phyloP scores from a whole-genome alignment of 2,888 invertebrate genomes.

The Drosophila glabriapex region DNA sequence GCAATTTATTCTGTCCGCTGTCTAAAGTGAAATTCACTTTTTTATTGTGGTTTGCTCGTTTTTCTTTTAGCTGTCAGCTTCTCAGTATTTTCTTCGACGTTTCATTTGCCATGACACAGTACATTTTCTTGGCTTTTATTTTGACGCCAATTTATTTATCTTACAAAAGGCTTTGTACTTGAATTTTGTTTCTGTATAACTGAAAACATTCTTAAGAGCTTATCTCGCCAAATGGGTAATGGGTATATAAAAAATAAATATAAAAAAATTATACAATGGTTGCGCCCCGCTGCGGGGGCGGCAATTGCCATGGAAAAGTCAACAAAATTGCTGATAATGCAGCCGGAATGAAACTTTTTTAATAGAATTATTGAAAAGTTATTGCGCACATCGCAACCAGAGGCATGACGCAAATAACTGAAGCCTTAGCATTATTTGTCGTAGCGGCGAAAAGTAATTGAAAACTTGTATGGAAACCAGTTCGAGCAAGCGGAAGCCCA shows the following conservation, averaged over 20 bases:
- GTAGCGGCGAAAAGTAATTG: slow-evolving; percentile 13
- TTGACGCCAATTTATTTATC: slow-evolving; percentile 50
- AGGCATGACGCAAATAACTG: slow-evolving; percentile 15
- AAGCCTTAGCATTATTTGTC: slow-evolving; percentile 9
- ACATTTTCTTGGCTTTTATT: slow-evolving; percentile 5
- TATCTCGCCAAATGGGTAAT: slow-evolving; percentile 43
- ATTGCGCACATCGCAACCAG: slow-evolving; percentile 10
- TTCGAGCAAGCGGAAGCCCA: neutral
- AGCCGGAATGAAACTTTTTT: slow-evolving; percentile 32
- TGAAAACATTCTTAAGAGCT: slow-evolving; percentile 43
- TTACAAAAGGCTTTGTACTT: slow-evolving; percentile 21
- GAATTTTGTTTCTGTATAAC: slow-evolving; percentile 8
- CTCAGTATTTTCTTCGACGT: neutral
- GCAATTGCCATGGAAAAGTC: slow-evolving; percentile 23
- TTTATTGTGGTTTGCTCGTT: slow-evolving; percentile 14
- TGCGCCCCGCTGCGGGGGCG: neutral
- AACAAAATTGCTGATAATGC: slow-evolving; percentile 62
- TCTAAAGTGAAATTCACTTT: neutral
- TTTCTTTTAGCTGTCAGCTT: slow-evolving; percentile 2
- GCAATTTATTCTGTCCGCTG: neutral
- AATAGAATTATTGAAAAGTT: slow-evolving; percentile 44
- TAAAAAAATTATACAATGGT: neutral
- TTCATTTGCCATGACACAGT: slow-evolving; percentile 8
- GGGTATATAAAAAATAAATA: neutral
- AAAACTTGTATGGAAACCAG: slow-evolving; percentile 1